A percentile compares a stretch with the other conserved stretches of the same genome.
phyloP scores from a whole-genome alignment of 1,140 invertebrate species.

The Drosophila ironensis region DNA sequence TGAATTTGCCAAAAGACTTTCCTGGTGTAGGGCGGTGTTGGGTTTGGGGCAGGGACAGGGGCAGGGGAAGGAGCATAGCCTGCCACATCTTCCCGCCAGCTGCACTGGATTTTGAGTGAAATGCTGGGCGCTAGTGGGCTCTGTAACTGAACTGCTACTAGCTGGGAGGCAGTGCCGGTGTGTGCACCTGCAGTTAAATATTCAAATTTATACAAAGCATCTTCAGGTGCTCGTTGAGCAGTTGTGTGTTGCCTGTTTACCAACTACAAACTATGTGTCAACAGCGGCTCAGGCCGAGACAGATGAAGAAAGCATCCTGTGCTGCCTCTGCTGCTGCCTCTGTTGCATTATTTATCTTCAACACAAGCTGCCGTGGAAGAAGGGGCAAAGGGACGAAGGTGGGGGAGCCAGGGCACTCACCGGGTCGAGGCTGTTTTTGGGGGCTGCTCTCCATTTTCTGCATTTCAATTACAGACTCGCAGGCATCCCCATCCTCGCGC shows the following conservation, averaged over 20 bases:
- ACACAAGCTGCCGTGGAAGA: conserved; percentile 1
- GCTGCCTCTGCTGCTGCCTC: not conserved
- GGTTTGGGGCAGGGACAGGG: not conserved
- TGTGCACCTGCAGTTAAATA: conserved; percentile 63
- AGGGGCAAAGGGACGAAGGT: not conserved
- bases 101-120: conserved; percentile 49
- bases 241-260: conserved; percentile 59
- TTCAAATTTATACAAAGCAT: conserved; percentile 79
- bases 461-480: conserved; percentile 66
- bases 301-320: conserved; percentile 63
- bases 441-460: conserved; percentile 41
- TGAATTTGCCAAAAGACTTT: conserved; percentile 33
- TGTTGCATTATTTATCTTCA: conserved; percentile 73
- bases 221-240: conserved; percentile 64
- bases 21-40: too few relatives aligned
- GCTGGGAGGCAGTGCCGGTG: not conserved
- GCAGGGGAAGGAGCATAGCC: too few relatives aligned
- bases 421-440: conserved; percentile 55
- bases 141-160: conserved; percentile 1
- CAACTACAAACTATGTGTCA: conserved; percentile 77
- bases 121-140: conserved; percentile 13
- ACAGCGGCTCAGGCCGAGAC: conserved; percentile 56
- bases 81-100: too few relatives aligned
- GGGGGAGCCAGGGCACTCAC: conserved; percentile 3
- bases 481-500: not conserved